Percentiles rank a stretch among this genome's conserved stretches.
phyloP scores from a whole-genome alignment of 2,797 vertebrate species.

The Antrozous pallidus region DNA sequence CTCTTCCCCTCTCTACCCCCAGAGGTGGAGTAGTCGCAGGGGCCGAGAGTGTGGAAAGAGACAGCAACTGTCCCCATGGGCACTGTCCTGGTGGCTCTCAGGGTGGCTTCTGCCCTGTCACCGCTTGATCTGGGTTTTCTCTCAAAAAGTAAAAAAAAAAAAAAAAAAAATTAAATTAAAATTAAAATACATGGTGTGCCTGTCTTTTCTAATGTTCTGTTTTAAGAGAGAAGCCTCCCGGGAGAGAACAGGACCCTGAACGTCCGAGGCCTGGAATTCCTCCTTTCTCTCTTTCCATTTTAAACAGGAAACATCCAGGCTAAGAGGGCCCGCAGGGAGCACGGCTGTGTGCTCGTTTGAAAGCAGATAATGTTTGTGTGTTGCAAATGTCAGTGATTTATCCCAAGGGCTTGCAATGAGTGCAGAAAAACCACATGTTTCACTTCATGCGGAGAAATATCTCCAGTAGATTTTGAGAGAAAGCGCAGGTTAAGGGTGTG shows the following conservation, averaged over 20 bases:
- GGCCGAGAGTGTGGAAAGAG: conserved; percentile 62
- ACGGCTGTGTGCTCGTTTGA: conserved; percentile 81
- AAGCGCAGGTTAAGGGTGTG: conserved; percentile 72
- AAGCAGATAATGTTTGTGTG: conserved; percentile 85
- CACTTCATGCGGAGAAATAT: conserved; percentile 78
- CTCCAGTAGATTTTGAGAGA: conserved; percentile 70
- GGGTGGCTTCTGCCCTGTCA: conserved; percentile 80
- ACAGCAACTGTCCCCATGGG: conserved; percentile 40
- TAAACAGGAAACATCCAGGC: conserved; percentile 87
- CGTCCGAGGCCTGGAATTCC: conserved; percentile 85
- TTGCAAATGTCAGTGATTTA: conserved; percentile 85
- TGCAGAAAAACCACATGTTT: conserved; percentile 83
- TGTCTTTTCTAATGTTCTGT: conserved; percentile 85
- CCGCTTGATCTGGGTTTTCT: conserved; percentile 84
- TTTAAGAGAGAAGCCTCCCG: conserved; percentile 81
- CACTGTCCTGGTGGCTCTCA: conserved; percentile 38
- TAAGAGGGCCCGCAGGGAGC: conserved; percentile 84
- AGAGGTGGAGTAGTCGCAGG: conserved; percentile 50
- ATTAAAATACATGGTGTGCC: conserved; percentile 62
- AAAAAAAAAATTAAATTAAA: neutral
- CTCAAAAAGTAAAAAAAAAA: conserved; percentile 50
- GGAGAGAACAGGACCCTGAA: conserved; percentile 81
- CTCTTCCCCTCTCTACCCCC: neutral
- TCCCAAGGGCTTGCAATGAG: conserved; percentile 81
- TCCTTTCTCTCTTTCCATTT: conserved; percentile 85